Evolutionary conservation across 2,113 vertebrate species (phyloP), one percentile per base, ranked within the genome.

Genomic region (Etia nguti): DNA sequence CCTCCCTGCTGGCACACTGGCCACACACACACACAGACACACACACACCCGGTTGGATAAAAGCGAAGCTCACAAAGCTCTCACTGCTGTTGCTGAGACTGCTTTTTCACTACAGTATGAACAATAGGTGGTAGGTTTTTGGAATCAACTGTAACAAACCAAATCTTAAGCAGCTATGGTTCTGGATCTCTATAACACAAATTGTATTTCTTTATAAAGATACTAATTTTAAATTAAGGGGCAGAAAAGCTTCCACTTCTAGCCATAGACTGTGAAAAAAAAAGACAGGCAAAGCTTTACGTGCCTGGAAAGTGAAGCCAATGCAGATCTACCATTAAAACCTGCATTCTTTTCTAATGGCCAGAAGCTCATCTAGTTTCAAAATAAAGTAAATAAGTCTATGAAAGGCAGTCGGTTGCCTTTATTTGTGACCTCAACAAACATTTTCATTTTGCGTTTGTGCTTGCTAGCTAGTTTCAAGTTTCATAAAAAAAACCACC

Each of bases 51-150:
- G 3, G 34, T 77, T 81, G 82, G 85, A 91, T 83, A 87, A 89
- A 88, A 86, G 85, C 57, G 73, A 82, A 84, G 85, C 86, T 88
- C 89, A 89, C 88, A 92, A 83, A 94, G 91, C 92, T 89, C 90
- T 92, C 81, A 86, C 82, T 88, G 91, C 90, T 91, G 82, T 81
- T 90, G 90, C 90, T 91, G 89, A 90, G 88, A 75, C 83, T 86
- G 90, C 88, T 83, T 86, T 90, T 94, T 93, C 87, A 89, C 86
- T 59, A 87, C 81, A 92, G 82, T 41, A 50, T 60, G 79, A 84
- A 89, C 86, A 85, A 88, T 87, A 52, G 87, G 62, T 38, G 89
- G 60, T 65, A 59, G 22, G 82, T 50, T 88, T 73, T 84, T 80
- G 81, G 82, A 87, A 82, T 90, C 79, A 62, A 34, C 50, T 48